These are phyloP conservation scores for Euphydryas editha DNA, from an alignment of 2,888 invertebrate species.

Conservation along the genomic window DNA sequence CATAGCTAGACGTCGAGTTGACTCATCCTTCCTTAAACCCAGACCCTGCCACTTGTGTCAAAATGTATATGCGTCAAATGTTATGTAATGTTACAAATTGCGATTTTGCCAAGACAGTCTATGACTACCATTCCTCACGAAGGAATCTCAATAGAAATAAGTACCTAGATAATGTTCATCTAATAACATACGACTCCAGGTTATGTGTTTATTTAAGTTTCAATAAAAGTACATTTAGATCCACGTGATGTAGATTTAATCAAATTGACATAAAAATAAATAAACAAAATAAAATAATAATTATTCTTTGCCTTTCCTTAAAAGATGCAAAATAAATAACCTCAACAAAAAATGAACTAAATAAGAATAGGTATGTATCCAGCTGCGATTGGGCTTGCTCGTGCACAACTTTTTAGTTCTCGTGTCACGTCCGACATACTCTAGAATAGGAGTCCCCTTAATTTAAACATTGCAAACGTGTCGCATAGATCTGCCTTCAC, in stretches of 20 bases:
- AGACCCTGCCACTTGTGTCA: constrained; percentile 41
- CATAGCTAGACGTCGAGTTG: constrained; percentile 35
- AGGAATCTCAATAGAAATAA: constrained; percentile 41
- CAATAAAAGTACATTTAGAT: not conserved
- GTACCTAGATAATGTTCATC: constrained; percentile 47
- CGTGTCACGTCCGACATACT: constrained; percentile 74
- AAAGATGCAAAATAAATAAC: not conserved
- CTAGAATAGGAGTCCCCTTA: constrained; percentile 34
- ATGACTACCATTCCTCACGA: constrained; percentile 26
- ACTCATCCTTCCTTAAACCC: constrained; percentile 41
- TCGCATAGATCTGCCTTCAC: not conserved
- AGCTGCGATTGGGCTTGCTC: constrained; percentile 57
- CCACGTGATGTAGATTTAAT: not conserved
- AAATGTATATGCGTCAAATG: constrained; percentile 32
- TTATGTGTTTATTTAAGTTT: not conserved
- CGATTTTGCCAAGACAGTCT: constrained; percentile 36
- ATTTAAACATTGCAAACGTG: not conserved
- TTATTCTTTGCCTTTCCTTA: not conserved
- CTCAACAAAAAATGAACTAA: not conserved
- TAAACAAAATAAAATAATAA: not conserved
- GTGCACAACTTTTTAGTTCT: constrained; percentile 48
- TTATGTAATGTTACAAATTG: constrained; percentile 24
- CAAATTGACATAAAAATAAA: not conserved
- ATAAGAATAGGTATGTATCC: not conserved
- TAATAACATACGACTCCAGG: constrained; percentile 13